Conservation (phyloP, 2,113 vertebrate species). For the Mustela nigripes region DNA sequence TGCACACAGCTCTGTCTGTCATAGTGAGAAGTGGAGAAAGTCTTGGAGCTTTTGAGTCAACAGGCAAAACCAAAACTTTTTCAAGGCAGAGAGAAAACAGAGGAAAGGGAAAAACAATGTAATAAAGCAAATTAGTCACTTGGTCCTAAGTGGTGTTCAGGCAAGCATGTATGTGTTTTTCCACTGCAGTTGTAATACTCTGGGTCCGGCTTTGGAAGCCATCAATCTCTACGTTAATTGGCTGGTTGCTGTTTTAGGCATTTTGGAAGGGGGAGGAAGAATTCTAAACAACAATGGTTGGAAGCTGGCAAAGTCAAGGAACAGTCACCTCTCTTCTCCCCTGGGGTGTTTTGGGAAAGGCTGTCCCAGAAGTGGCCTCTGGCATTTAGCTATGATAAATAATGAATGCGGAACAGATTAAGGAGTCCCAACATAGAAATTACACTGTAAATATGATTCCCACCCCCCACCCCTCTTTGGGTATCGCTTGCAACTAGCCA, state of each 20-base stretch:
- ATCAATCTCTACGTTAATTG: constrained; percentile 65
- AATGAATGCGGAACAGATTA: constrained; percentile 28
- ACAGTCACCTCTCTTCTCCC: constrained; percentile 35
- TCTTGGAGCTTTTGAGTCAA: constrained; percentile 38
- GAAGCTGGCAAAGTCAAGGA: constrained; percentile 53
- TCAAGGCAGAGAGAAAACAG: constrained; percentile 80
- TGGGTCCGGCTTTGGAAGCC: constrained; percentile 48
- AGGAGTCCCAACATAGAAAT: constrained; percentile 60
- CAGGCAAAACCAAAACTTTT: constrained; percentile 82
- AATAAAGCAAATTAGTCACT: constrained; percentile 85
- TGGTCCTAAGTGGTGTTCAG: constrained; percentile 72
- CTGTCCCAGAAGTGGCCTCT: constrained; percentile 30
- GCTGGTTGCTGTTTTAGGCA: constrained; percentile 51
- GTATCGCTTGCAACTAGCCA: background rate
- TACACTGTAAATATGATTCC: constrained; percentile 59
- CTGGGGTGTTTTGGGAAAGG: constrained; percentile 49
- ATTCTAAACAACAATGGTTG: constrained; percentile 63
- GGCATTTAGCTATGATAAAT: constrained; percentile 47
- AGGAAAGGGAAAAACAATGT: constrained; percentile 85
- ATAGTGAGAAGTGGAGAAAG: background rate
- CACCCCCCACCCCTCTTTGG: background rate
- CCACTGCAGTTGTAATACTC: constrained; percentile 49
- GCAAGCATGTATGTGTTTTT: constrained; percentile 63
- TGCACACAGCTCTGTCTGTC: background rate
- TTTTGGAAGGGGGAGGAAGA: background rate